Base-by-base conservation (phyloP, 2,113 vertebrate genomes). In the Melanotaenia duboulayi region DNA sequence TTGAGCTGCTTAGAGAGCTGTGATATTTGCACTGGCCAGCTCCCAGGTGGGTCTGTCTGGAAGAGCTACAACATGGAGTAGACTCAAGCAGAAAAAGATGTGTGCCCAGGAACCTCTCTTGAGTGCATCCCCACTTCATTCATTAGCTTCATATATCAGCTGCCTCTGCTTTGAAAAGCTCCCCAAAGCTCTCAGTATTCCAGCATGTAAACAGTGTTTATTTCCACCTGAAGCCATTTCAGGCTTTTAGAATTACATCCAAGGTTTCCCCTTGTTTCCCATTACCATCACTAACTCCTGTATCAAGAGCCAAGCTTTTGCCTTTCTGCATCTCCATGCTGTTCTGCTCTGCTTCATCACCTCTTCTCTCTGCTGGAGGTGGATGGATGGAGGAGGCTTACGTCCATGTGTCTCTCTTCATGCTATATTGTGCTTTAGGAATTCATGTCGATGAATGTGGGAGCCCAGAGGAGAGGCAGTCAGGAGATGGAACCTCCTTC, bases 401-500 rank as follows among this genome's bases (percentile, higher is more conserved):
- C 9, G 22, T 81, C 66, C 71, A 40, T 46, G 61, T 81, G 80
- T 83, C 77, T 79, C 70, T 83, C 24, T 81, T 84, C 87, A 81
- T 85, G 88, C 87, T 83, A 84, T 89, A 51, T 76, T 93, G 89
- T 93, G 88, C 91, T 91, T 89, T 83, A 95, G 94, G 94, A 87
- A 94, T 92, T 90, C 94, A 95, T 78, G 90, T 94, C 2, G 96
- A 98, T 16, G 89, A 94, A 63, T 95, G 92, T 23, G 94, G 94
- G 80, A 95, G 94, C 76, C 94, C 96, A 2, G 98, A 96, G 67
- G 98, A 99, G 92, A 96, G 98, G 67, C 97, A 99, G 90, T 97
- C 97, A 7, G 98, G 98, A 0, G 98, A 99, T 0, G 98, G 98
- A 84, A 99, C 98, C 0, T 99, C 98, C 77, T 96, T 99, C 74